Evolutionary conservation across 2,113 vertebrate species (phyloP).

Genomic region (Dryoscopus gambensis): DNA sequence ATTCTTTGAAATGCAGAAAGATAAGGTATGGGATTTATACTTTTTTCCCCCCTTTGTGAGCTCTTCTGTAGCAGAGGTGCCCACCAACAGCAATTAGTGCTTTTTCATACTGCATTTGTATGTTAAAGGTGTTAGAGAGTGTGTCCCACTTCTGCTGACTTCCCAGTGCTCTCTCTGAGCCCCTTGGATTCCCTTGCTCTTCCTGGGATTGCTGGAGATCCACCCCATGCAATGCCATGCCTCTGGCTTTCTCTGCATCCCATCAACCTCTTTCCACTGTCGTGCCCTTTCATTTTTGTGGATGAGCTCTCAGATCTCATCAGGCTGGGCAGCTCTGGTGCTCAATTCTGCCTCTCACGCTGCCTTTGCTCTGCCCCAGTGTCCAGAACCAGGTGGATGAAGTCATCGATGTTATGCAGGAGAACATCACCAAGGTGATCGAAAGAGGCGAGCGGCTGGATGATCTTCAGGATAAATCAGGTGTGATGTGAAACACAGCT

Average conservation of each 20-base stretch:
- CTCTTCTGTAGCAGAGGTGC: not conserved
- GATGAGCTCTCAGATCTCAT: rapidly evolving
- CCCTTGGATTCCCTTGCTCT: not conserved
- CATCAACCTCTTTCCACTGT: not conserved
- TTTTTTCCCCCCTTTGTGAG: not conserved
- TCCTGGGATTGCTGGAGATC: not conserved
- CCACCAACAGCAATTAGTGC: not conserved
- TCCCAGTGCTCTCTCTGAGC: not conserved
- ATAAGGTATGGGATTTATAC: not conserved
- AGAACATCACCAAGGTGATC: constrained; percentile 98
- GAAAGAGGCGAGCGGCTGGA: constrained; percentile 95
- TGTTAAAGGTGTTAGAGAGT: not conserved
- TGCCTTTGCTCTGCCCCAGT: constrained; percentile 66
- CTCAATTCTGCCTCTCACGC: not conserved
- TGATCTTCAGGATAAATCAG: constrained; percentile 97
- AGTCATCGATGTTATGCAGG: constrained; percentile 99
- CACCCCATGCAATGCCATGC: not conserved
- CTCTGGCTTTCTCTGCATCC: not conserved
- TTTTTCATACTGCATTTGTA: not conserved
- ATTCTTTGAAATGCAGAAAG: not conserved
- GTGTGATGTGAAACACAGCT: constrained; percentile 62
- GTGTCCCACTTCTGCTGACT: not conserved
- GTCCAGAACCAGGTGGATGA: constrained; percentile 98
- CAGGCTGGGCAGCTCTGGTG: not conserved
- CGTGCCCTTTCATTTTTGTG: not conserved